Base-by-base conservation (phyloP, 2,113 vertebrate species). In the Arothron firmamentum region DNA sequence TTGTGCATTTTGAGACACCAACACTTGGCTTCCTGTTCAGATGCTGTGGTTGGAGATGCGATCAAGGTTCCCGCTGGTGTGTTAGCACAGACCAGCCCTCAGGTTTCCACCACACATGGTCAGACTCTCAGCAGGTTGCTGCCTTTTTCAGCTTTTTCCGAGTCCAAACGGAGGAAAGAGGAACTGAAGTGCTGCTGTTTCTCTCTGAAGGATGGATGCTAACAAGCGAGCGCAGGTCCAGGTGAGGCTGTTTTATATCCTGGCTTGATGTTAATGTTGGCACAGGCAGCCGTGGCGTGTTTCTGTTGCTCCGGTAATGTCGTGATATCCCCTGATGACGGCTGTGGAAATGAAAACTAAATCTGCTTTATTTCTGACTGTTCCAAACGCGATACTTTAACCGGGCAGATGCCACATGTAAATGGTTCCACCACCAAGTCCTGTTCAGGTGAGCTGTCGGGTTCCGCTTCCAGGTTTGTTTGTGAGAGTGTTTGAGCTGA, bases 21-120 rank as follows among this genome's bases (percentile, higher is more conserved):
- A 68, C 58, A 58, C 10, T 46, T 1, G 72, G 62, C 67, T 83
- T 85, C 83, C 83, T 85, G 65, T 77, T 50, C 46, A 21, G 43
- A 1, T 76, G 54, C 62, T 79, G 83, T 51, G 78, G 80, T 77
- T 41, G 51, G 52, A 38, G 34, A 52, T 10, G 6, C 13, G 0
- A 34, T 5, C 42, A 59, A 47, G 55, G 25, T 53, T 31, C 17
- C 51, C 48, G 17, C 38, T 43, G 34, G 41, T 20, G 52, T 55
- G 18, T 11, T 1, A n/a, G 6, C 8, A 6, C 23, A 20, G 11
- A 25, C 6, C 2, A 0, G 34, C n/a, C 21, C 19, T 1, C 21
- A 45, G 59, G 13, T 45, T 65, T 0, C 5, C 11, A 18, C 55
- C n/a, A 19, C 21, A 9, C 41, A 16, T 0, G 16, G 16, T 12